Percentiles rank a stretch among this genome's conserved stretches.
phyloP scores from a whole-genome alignment of 2,797 vertebrate species.

The Gambelia wislizenii region DNA sequence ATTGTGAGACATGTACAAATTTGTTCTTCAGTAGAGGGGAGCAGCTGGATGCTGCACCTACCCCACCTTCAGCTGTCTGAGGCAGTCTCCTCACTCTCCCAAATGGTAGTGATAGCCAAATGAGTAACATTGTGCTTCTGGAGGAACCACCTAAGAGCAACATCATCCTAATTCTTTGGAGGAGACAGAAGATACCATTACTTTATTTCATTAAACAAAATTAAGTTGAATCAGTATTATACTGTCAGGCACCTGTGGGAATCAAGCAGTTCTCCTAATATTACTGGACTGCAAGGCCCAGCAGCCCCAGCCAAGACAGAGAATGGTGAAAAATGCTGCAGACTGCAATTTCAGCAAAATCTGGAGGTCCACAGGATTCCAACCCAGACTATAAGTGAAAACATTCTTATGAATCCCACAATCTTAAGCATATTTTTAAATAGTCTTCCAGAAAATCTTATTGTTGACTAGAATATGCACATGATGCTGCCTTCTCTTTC shows the following conservation, averaged over 20 bases:
- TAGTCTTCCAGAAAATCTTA: background rate
- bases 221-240: too few species aligned
- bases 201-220: too few species aligned
- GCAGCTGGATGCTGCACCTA: background rate
- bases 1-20: background rate
- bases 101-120: background rate
- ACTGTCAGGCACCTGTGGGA: too few species aligned
- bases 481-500: background rate
- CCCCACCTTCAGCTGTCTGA: too few species aligned
- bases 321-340: too few species aligned
- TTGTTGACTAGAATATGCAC: background rate
- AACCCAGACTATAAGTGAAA: background rate
- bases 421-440: background rate
- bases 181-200: background rate
- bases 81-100: background rate
- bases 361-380: too few species aligned
- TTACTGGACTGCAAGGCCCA: too few species aligned
- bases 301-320: too few species aligned
- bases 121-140: background rate
- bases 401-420: background rate
- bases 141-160: background rate
- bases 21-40: background rate
- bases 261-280: too few species aligned
- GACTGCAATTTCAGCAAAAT: too few species aligned
- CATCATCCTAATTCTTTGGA: background rate